phyloP scores from a whole-genome alignment of 2,113 vertebrate species.

The Ptyas mucosa region DNA sequence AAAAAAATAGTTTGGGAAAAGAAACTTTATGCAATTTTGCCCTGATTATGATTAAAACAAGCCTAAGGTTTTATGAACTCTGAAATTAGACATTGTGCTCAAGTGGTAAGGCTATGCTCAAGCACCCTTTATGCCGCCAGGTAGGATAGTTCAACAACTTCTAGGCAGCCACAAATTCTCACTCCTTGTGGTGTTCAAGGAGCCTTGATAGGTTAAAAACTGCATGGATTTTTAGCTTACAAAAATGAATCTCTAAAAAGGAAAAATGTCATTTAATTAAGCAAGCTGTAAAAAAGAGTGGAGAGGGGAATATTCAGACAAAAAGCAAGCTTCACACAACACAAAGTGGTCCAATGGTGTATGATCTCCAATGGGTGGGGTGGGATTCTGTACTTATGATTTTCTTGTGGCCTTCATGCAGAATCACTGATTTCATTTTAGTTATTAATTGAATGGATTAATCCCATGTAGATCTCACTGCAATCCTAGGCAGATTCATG shows the following conservation, averaged over 20 bases:
- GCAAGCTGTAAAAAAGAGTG: neutral
- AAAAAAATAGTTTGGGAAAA: conserved; percentile 34
- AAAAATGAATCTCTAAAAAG: neutral
- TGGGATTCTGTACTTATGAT: neutral
- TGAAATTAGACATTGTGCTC: neutral
- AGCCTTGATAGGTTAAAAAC: neutral
- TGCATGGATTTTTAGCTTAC: neutral
- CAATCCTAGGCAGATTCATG: neutral
- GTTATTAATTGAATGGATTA: neutral
- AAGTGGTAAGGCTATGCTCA: neutral
- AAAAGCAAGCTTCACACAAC: neutral
- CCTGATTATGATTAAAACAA: conserved; percentile 27
- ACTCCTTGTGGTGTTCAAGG: neutral
- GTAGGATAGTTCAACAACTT: neutral
- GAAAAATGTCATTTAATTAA: neutral
- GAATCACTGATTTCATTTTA: neutral
- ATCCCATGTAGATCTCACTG: neutral
- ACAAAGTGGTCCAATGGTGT: neutral
- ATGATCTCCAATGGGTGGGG: neutral
- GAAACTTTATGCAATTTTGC: conserved; percentile 30
- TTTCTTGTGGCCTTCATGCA: neutral
- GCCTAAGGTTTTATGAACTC: neutral
- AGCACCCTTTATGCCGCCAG: neutral
- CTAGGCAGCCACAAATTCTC: neutral
- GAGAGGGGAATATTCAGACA: neutral